Evolutionary conservation across 1,140 invertebrate genomes (phyloP).

Genomic region (Drosophila varians): DNA sequence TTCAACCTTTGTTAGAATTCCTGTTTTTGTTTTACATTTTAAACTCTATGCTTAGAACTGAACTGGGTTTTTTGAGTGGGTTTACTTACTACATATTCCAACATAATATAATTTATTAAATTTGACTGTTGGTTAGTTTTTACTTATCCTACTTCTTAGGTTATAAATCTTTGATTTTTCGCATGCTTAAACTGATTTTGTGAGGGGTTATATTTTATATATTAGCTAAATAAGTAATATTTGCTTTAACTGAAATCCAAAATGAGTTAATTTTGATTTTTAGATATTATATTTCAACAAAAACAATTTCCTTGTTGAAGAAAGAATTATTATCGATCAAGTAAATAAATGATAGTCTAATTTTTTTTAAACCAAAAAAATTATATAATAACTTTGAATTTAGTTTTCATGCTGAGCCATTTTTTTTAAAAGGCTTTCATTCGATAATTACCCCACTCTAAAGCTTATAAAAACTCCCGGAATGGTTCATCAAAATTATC

Average conservation of each 20-base stretch:
- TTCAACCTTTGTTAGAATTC: too few relatives aligned
- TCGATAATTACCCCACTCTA: neutral
- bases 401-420: neutral
- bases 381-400: neutral
- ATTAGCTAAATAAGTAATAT: neutral
- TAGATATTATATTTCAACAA: neutral
- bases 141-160: neutral
- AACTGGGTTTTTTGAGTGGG: neutral
- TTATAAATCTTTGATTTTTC: neutral
- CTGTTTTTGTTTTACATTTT: neutral
- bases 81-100: neutral
- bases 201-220: neutral
- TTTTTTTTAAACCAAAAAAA: too few relatives aligned
- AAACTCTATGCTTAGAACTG: neutral
- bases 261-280: neutral
- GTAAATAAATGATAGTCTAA: too few relatives aligned
- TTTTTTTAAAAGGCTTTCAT: neutral
- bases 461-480: conserved; percentile 70
- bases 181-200: neutral
- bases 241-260: neutral
- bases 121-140: neutral
- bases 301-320: too few relatives aligned
- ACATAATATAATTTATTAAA: neutral
- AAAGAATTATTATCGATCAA: too few relatives aligned
- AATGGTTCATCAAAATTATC: conserved; percentile 81